Percentiles rank a stretch among this genome's conserved stretches.
phyloP scores from a whole-genome alignment of 2,797 vertebrate species.

The Cyclopterus lumpus region DNA sequence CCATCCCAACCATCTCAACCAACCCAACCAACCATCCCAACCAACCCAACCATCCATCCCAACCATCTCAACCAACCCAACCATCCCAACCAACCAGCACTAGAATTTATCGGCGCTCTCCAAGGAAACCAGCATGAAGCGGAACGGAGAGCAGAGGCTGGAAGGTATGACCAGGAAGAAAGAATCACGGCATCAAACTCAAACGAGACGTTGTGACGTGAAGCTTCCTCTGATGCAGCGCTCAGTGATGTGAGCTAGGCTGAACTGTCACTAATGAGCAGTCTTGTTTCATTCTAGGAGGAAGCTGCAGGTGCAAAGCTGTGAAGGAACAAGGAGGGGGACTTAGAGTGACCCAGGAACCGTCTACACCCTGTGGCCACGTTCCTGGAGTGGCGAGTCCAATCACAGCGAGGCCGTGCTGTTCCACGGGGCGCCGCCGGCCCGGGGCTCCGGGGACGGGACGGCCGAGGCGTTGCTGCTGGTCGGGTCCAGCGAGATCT shows the following conservation, averaged over 20 bases:
- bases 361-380: too few relatives aligned
- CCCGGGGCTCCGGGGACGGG: slow-evolving; percentile 49
- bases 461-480: slow-evolving; percentile 49
- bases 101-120: too few relatives aligned
- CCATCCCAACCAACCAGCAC: slow-evolving; percentile 40
- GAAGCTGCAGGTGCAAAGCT: slow-evolving; percentile 43
- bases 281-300: slow-evolving; percentile 23
- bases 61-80: too few relatives aligned
- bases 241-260: too few relatives aligned
- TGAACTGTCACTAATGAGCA: slow-evolving; percentile 16
- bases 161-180: slow-evolving; percentile 18
- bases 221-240: slow-evolving; percentile 16
- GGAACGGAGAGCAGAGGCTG: slow-evolving; percentile 4
- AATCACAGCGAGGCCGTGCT: too few relatives aligned
- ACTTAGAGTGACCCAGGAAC: background rate
- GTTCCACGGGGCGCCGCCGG: background rate
- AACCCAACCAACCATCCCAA: too few relatives aligned
- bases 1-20: too few relatives aligned
- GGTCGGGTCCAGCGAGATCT: slow-evolving; percentile 11
- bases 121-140: slow-evolving; percentile 13
- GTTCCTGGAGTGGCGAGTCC: too few relatives aligned
- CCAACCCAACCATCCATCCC: too few relatives aligned
- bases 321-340: slow-evolving; percentile 4
- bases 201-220: slow-evolving; percentile 6
- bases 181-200: slow-evolving; percentile 25